Conservation (phyloP, 2,797 vertebrate species). For the Odontamblyopus rebecca region DNA sequence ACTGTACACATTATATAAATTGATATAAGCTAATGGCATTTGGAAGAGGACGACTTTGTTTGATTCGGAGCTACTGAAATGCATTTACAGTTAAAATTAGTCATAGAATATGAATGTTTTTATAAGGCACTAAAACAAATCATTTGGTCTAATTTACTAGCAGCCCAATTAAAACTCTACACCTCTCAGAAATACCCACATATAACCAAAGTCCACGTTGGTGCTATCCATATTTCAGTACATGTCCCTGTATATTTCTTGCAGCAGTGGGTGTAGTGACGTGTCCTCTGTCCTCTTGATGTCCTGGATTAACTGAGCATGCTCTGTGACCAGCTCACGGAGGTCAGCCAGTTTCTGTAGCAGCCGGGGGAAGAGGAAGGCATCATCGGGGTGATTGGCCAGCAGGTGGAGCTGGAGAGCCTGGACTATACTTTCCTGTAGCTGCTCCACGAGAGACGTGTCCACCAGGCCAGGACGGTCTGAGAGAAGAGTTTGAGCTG, state of each 20-base stretch:
- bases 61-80: not conserved
- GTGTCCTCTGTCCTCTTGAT: slow-evolving; percentile 98
- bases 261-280: slow-evolving; percentile 91
- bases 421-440: slow-evolving; percentile 93
- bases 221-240: slow-evolving; percentile 76
- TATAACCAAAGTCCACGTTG: not conserved
- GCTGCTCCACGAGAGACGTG: slow-evolving; percentile 86
- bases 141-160: not conserved
- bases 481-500: slow-evolving; percentile 42
- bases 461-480: slow-evolving; percentile 93
- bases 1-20: not conserved
- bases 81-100: not conserved
- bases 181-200: slow-evolving; percentile 3
- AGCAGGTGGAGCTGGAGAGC: slow-evolving; percentile 91
- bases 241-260: slow-evolving; percentile 99
- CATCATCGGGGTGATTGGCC: slow-evolving; percentile 88
- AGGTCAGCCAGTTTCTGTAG: slow-evolving; percentile 97
- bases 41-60: not conserved
- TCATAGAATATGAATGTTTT: not conserved
- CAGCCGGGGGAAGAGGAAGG: slow-evolving; percentile 92
- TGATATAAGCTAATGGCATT: slow-evolving; percentile 18
- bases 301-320: slow-evolving; percentile 91
- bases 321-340: slow-evolving; percentile 94
- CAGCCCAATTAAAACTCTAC: not conserved
- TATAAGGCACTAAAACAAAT: slow-evolving; percentile 19